These are phyloP conservation scores for Drosophila bipectinata DNA, from an alignment of 1,140 invertebrate genomes.

Conservation along the genomic window DNA sequence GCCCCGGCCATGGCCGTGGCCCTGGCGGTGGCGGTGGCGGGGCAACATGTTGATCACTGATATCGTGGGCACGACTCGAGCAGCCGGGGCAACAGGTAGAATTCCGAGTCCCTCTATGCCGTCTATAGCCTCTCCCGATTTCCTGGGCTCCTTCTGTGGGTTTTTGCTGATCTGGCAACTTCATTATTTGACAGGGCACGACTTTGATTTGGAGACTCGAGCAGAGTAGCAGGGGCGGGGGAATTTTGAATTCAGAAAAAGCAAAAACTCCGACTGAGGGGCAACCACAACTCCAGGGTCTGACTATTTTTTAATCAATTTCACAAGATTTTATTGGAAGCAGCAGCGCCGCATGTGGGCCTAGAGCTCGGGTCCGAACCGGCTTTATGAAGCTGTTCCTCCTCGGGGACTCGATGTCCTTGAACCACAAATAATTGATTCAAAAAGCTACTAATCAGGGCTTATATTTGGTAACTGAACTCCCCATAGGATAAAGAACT, in stretches of 20 bases:
- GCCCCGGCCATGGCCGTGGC: constrained; percentile 37
- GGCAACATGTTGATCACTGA: constrained; percentile 79
- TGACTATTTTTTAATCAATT: constrained; percentile 74
- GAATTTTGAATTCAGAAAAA: constrained; percentile 38
- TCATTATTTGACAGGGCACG: constrained; percentile 81
- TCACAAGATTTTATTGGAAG: constrained; percentile 76
- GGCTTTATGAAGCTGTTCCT: constrained; percentile 18
- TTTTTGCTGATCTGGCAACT: constrained; percentile 81
- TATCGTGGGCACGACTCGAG: constrained; percentile 74
- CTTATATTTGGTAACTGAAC: no score
- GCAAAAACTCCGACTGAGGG: no score
- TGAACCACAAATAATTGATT: constrained; percentile 18
- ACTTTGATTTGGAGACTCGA: constrained; percentile 66
- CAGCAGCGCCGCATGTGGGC: constrained; percentile 61
- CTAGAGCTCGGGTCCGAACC: constrained; percentile 1
- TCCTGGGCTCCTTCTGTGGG: constrained; percentile 51
- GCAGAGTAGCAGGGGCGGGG: constrained; percentile 11
- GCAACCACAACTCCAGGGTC: constrained; percentile 19
- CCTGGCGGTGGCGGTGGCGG: constrained; percentile 30
- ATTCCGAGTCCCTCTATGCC: constrained; percentile 21
- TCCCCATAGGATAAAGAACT: no score
- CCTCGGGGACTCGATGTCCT: constrained; percentile 45
- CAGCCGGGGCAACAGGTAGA: constrained; percentile 67
- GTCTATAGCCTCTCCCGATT: constrained; percentile 41
- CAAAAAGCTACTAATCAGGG: neutral